These are phyloP conservation scores for Novumbra hubbsi DNA, from an alignment of 2,797 vertebrate genomes.

Conservation along the genomic window DNA sequence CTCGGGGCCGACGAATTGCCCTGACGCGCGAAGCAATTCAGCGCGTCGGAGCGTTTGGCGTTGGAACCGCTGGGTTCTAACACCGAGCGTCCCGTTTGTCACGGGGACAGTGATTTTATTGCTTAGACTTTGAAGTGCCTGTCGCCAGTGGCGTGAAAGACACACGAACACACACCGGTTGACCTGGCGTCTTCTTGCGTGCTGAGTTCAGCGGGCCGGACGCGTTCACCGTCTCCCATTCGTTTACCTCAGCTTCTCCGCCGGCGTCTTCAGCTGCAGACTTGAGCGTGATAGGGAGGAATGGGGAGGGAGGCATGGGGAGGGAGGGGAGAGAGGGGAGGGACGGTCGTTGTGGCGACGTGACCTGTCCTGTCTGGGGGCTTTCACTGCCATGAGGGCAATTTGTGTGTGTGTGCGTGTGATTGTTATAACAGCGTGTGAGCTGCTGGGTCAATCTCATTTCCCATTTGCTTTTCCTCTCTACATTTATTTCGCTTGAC, in stretches of 20 bases:
- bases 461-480: constrained; percentile 16
- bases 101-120: no score
- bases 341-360: constrained; percentile 14
- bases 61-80: no score
- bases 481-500: constrained; percentile 16
- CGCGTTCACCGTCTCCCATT: constrained; percentile 12
- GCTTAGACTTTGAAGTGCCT: no score
- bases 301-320: constrained; percentile 17
- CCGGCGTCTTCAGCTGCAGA: neutral
- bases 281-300: constrained; percentile 23
- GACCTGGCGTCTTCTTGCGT: neutral
- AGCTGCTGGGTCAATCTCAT: constrained; percentile 27
- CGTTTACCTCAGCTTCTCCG: neutral
- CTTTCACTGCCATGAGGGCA: neutral
- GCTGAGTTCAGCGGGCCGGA: constrained; percentile 5
- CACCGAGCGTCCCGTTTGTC: no score
- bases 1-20: neutral
- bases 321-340: constrained; percentile 20
- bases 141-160: no score
- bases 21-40: neutral
- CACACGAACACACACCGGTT: no score
- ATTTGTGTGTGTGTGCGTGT: neutral
- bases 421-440: constrained; percentile 41
- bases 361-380: neutral
- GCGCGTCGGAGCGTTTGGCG: neutral